Conservation (phyloP, 2,113 vertebrate genomes). For the Laticauda laticaudata region DNA sequence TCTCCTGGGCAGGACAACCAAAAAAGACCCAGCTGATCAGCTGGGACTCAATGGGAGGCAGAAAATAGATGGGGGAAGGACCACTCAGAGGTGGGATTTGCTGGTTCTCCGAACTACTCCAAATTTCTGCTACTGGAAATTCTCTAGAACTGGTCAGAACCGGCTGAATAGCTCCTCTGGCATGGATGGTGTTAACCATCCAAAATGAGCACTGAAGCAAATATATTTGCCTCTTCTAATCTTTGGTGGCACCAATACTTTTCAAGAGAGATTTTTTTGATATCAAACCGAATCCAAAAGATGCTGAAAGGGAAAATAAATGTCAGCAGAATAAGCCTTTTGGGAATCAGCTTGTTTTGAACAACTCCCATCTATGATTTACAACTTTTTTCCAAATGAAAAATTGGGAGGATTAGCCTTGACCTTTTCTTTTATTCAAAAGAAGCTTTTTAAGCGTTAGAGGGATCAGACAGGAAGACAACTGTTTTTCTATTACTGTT, state of each 20-base stretch:
- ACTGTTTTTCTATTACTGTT: background rate
- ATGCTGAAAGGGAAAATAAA: background rate
- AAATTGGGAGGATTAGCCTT: background rate
- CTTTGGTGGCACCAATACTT: background rate
- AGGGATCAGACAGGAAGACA: background rate
- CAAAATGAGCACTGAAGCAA: background rate
- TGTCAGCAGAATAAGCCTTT: no score
- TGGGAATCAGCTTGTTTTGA: background rate
- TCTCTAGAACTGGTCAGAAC: no score
- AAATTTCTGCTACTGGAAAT: no score
- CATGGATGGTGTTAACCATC: background rate
- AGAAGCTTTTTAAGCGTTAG: background rate
- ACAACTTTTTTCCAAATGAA: accelerated
- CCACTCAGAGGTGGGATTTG: no score
- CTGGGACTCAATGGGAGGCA: no score
- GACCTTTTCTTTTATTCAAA: background rate
- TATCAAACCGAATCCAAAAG: background rate
- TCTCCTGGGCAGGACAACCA: no score
- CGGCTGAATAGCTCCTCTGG: no score
- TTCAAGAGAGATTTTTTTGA: background rate
- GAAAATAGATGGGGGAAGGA: no score
- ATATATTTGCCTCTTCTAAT: background rate
- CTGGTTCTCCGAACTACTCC: no score
- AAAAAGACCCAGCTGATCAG: no score
- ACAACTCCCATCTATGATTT: background rate